Base-by-base conservation (phyloP, 2,888 invertebrate genomes). In the Lithophane semibrunnea region DNA sequence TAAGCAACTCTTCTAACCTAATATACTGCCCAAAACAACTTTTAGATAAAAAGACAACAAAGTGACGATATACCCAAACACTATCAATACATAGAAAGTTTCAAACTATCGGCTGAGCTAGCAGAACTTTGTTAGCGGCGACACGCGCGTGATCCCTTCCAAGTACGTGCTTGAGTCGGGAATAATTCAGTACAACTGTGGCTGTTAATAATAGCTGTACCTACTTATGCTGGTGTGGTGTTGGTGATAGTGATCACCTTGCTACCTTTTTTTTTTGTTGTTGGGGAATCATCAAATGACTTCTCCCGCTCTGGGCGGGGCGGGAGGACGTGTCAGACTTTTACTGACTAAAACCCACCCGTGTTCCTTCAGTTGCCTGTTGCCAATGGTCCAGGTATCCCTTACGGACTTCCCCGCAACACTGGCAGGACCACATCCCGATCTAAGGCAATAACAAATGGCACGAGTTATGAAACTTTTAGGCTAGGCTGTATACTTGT, bases 81-180 rank as follows among this genome's bases (percentile, higher is more conserved):
- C 80, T 73, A 73, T 37, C 24, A 70, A 67, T 71, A 74, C 63
- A 63, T 9, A 21, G 44, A 58, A 69, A 66, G 84, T 82, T 83
- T 54, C 16, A 4, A 70, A n/a, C 65, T 73, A 67, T 72, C 44
- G n/a, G n/a, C 37, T 24, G 24, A 21, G 18, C 29, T 69, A 56
- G 79, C 37, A 68, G n/a, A 68, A n/a, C 67, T 67, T 82, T 63
- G 66, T 71, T 63, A 79, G 73, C 77, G 83, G 4, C 77, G 80
- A 66, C 85, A 85, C 85, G 80, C 77, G 12, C 79, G 52, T 64
- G 61, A 69, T 63, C 73, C 71, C 70, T 75, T 56, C 4, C 42
- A 82, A 76, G 63, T 83, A 83, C 80, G 83, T 84, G 82, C 64
- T n/a, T 65, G 63, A 76, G 21, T 18, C n/a, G 42, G 63, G 63